Evolutionary conservation across 92 coral and sea anemone species (phyloP), one percentile per base, ranked within the genome.

Genomic region (Umimayanthus chanpuru): DNA sequence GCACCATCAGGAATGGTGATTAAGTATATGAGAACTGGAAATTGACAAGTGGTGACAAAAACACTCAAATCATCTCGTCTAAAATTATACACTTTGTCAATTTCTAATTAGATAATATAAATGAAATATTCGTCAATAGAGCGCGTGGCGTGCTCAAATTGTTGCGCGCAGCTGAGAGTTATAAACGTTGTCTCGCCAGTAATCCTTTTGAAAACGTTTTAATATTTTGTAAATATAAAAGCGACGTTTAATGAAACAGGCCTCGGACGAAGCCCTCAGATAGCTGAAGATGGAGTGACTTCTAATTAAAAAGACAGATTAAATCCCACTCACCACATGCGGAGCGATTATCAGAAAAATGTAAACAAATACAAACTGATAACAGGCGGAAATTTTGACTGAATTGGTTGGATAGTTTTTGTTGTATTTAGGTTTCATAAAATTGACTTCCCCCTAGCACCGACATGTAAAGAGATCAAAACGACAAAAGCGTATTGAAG

Each of bases 331-430:
- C 65, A 28, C 87, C 87, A 70, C 87, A 83, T 36, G 87, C 61
- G 25, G 78, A 44, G 87, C 87, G 61, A 83, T 83, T 83, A 83
- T 73, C 87, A 36, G 77, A 70, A 44, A 83, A 83, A 36, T 71
- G 64, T 83, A 71, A 83, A 83, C 78, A 83, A 71, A 40, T 71
- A 70, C 70, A 12, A 47, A 47, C 65, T 83, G 41, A 70, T 70
- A 71, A 68, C 77, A 43, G 6, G n/a, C 49, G 64, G 87, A 26
- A 44, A 70, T 70, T 49, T 25, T 71, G 23, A 70, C 74, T 20
- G 47, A 83, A 70, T 28, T 81, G 82, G 21, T 15, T 78, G 39
- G 67, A 12, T 72, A 72, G 30, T 47, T 44, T 77, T 80, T 80
- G 84, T 32, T 56, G 47, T 80, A 56, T 28, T 80, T 80, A 72